These are phyloP conservation scores for Cairina moschata DNA, from an alignment of 2,113 vertebrate genomes.

Conservation along the genomic window DNA sequence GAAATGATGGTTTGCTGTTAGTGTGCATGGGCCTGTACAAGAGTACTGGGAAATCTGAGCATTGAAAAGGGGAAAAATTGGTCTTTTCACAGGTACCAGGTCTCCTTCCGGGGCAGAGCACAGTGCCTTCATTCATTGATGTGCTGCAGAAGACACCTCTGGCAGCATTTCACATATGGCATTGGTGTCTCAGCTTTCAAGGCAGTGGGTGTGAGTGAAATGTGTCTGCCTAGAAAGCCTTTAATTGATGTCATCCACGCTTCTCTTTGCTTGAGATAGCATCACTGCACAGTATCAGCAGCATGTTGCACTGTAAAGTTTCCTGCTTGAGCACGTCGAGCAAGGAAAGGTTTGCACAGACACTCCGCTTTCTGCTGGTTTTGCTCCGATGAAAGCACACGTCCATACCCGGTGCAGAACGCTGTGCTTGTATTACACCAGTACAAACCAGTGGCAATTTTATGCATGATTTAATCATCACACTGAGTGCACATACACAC, in stretches of 20 bases:
- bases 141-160: background rate
- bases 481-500: background rate
- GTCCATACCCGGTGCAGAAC: background rate
- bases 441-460: background rate
- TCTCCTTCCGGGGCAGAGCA: too few species aligned
- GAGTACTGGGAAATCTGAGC: background rate
- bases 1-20: background rate
- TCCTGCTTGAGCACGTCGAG: background rate
- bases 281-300: background rate
- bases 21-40: background rate
- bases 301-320: background rate
- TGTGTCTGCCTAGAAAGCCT: background rate
- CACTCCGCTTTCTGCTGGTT: background rate
- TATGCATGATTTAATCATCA: background rate
- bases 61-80: background rate
- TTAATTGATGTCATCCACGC: fast-evolving
- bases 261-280: background rate
- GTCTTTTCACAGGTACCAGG: background rate
- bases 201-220: background rate
- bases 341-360: background rate
- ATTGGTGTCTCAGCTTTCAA: background rate
- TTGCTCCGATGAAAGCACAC: background rate
- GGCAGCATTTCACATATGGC: fast-evolving
- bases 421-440: background rate
- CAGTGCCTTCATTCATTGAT: fast-evolving